Evolutionary conservation across 2,797 vertebrate genomes (phyloP), one percentile per base, ranked within the genome.

Genomic region (Phoxinus dragarum): DNA sequence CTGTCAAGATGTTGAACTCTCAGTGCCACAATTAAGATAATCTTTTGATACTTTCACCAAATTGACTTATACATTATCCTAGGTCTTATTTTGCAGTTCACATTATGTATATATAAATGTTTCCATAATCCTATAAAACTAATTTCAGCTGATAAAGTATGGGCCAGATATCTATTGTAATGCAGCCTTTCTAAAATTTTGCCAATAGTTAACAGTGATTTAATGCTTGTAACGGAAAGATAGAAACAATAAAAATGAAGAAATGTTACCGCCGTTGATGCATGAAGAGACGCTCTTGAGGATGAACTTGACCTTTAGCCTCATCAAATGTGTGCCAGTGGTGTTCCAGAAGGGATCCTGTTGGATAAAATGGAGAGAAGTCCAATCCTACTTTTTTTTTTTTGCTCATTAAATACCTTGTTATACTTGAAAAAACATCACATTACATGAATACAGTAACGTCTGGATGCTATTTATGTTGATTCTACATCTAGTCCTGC

Each of bases 221-320:
- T 34, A 52, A 21, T 4, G 6, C 36, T 11, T 1, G 16, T 17
- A 61, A 42, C 4, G 2, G 36, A 59, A 77, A 40, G 1, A 59
- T 27, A 40, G 54, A 1, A 61, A 27, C 54, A 77, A 38, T 8
- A 38, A 76, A 38, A n/a, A 38, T 3, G 3, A 76, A 76, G 74
- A 56, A 38, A 14, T 16, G 34, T 56, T 56, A 76, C 12, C 21
- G 56, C 1, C 27, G 27, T 27, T 56, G 34, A 56, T 40, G 16
- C 36, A 59, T 17, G 52, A 40, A n/a, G 74, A 76, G 52, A 38
- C 3, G 6, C 34, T 38, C 21, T 76, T 77, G 36, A 61, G 56
- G 38, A 61, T 61, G 52, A 77, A 77, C 54, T 59, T 77, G 75
- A 78, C 23, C 75, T 78, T 78, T 59, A 59, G 12, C 36, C 54